These are phyloP conservation scores for Austrofundulus limnaeus DNA, from an alignment of 2,113 vertebrate genomes.

Conservation along the genomic window DNA sequence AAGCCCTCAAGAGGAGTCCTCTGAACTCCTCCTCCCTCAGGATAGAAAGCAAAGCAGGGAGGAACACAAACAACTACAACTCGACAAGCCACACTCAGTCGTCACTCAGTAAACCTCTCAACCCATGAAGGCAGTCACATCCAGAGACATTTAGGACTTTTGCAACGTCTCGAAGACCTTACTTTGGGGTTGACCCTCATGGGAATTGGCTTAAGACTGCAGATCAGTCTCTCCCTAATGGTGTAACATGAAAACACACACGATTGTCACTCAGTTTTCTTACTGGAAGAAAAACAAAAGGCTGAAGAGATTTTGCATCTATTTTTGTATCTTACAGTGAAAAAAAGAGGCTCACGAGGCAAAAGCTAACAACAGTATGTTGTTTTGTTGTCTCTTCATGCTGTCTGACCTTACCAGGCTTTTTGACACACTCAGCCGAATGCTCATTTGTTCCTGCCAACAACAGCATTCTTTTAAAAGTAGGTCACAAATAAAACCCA, in stretches of 20 bases:
- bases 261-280: background rate
- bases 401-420: slow-evolving; percentile 4
- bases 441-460: background rate
- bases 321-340: background rate
- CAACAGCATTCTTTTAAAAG: background rate
- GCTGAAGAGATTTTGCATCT: slow-evolving; percentile 1
- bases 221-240: slow-evolving; percentile 1
- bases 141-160: slow-evolving; percentile 1
- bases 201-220: background rate
- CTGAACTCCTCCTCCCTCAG: slow-evolving; percentile 82
- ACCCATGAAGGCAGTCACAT: slow-evolving; percentile 30
- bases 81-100: slow-evolving; percentile 34
- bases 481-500: slow-evolving; percentile 10
- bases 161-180: background rate
- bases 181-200: slow-evolving; percentile 8
- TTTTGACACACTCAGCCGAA: background rate
- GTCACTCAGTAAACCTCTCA: slow-evolving; percentile 17
- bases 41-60: slow-evolving; percentile 47
- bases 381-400: background rate
- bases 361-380: background rate
- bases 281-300: slow-evolving; percentile 1
- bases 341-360: background rate
- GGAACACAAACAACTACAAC: slow-evolving; percentile 18
- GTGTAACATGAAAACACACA: slow-evolving; percentile 2
- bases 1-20: slow-evolving; percentile 84